Conservation (phyloP, 2,888 invertebrate species). For the Encarsia formosa region DNA sequence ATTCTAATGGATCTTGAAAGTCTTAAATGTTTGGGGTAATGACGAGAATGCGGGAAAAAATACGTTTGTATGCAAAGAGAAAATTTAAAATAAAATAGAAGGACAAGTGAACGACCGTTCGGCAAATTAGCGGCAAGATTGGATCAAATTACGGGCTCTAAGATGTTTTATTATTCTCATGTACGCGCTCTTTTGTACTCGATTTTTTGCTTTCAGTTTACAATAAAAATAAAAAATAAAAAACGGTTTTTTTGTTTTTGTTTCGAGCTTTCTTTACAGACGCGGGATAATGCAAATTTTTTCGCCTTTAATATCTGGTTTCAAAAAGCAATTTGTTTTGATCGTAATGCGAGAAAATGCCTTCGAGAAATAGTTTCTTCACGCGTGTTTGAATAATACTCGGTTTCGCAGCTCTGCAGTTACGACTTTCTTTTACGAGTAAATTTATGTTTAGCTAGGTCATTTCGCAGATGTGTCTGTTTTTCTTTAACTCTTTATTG, state of each 20-base stretch:
- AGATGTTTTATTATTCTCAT: constrained; percentile 9
- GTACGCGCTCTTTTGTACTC: constrained; percentile 7
- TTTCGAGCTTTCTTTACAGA: background rate
- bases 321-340: constrained; percentile 5
- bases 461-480: background rate
- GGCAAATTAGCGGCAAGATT: constrained; percentile 26
- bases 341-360: background rate
- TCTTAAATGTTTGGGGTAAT: too few relatives aligned
- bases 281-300: background rate
- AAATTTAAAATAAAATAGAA: too few relatives aligned
- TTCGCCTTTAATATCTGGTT: constrained; percentile 7
- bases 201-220: background rate
- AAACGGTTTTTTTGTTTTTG: too few relatives aligned
- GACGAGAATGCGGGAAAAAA: too few relatives aligned
- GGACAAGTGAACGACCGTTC: constrained; percentile 20
- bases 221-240: too few relatives aligned
- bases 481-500: background rate
- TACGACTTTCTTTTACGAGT: too few relatives aligned
- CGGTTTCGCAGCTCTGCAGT: too few relatives aligned
- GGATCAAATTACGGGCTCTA: constrained; percentile 22
- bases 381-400: too few relatives aligned
- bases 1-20: too few relatives aligned
- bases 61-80: too few relatives aligned
- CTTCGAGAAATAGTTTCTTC: too few relatives aligned
- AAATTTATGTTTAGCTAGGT: background rate